Base-by-base conservation (phyloP, 1,140 invertebrate genomes). In the Lepidurus couesii region DNA sequence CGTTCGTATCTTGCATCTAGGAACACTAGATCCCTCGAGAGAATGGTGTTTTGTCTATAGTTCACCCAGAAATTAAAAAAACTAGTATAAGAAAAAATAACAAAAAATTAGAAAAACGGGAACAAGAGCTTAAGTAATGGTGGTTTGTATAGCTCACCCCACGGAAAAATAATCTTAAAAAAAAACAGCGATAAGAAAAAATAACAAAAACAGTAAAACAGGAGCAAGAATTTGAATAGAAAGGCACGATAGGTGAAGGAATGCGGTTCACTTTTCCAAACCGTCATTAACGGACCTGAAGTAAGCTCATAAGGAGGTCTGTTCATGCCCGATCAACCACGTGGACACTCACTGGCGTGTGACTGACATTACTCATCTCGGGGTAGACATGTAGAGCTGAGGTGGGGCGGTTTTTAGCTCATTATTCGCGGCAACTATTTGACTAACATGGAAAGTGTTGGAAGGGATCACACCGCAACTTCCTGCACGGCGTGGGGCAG, bases 241-340 rank as follows among this genome's bases (percentile, higher is more conserved):
- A 65, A 65, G 16, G 53, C 53, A 65, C 53, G 21, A 7, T n/a
- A 65, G 53, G n/a, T 21, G 53, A 65, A n/a, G 16, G 53, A 21
- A 65, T 65, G 53, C 13, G n/a, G 53, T 65, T 65, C 53, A 65
- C 53, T 65, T 65, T 13, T 65, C 53, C 53, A 65, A 34, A 65
- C 53, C 53, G 53, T 21, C 53, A 21, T 65, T 21, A 65, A 5
- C 53, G 21, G n/a, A 65, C n/a, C 53, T 13, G 13, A 65, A 65
- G 8, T 65, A 65, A 21, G 21, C 13, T 65, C 53, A 16, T 65
- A 65, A 21, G 53, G 53, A 65, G 53, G 53, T 21, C 53, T 65
- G 16, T 65, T 16, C 21, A 65, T 13, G 53, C 53, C 53, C 53
- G 0, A 65, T 65, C 53, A 65, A 65, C 53, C 9, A 65, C 53